Base-by-base conservation (phyloP, 1,140 invertebrate species). In the Aricia agestis region DNA sequence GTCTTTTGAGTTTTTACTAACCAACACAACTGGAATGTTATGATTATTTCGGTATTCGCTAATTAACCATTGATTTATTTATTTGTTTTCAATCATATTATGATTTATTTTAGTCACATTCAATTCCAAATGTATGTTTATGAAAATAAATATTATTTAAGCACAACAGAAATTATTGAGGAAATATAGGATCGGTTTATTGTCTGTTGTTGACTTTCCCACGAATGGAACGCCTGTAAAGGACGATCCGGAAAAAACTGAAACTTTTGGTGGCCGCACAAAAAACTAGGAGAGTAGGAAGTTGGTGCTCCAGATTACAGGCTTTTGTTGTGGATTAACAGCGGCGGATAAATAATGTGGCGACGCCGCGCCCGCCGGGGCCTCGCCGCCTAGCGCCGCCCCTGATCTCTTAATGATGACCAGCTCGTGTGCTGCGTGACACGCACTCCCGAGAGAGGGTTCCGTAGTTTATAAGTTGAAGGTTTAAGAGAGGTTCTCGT, bases 291-390 rank as follows among this genome's bases (percentile, higher is more conserved):
- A 52, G 11, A 52, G 45, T 45, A 72, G 76, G 73, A 80, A 80
- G 78, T 81, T 78, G 78, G 76, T 78, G 73, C 74, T 82, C 70
- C 74, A 80, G 80, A 80, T 84, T 78, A 83, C 81, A 84, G 77
- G 81, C 81, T 84, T 84, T 83, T 84, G 80, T 84, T 78, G 79
- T 76, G 77, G 81, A 81, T 83, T 84, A 82, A 82, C 78, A 78
- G 19, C 63, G 63, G 63, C 18, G 19, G 63, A 66, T 66, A 31
- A 36, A 66, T 36, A 66, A 31, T 31, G 63, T 66, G 19, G 63
- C 32, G 32, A 66, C 63, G 63, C 19, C 11, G 32, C 63, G 63
- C 32, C 63, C 67, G 67, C 10, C 9, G 6, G 25, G 11, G 6
- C 11, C 45, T 10, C 45, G 45, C 45, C 45, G 11, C 9, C 45